Evolutionary conservation across 2,888 invertebrate genomes (phyloP), one percentile per base, ranked within the genome.

Genomic region (Dioctria linearis): DNA sequence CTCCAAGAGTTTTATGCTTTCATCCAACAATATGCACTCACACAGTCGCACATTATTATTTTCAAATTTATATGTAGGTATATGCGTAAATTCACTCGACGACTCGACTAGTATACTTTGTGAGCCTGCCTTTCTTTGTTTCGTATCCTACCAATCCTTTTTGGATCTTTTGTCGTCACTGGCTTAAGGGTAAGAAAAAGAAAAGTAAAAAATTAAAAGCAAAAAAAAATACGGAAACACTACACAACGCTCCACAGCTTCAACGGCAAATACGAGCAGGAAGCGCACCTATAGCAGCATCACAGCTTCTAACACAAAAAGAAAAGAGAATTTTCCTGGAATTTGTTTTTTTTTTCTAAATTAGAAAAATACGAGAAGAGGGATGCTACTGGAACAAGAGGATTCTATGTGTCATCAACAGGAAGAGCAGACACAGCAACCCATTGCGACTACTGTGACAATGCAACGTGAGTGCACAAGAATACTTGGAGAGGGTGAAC

Each of bases 171-270:
- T 75, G 75, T 75, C 61, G 61, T 75, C 75, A 37, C 75, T 57
- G 59, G 61, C 59, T 75, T 75, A 75, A 75, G 75, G 75, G 61
- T 75, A 75, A 57, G 57, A 75, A 75, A 75, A 46, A 67, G 25
- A 13, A 25, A 67, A 67, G 46, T 8, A 46, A 8, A 46, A 46
- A 46, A 46, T 46, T 39, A 54, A 73, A 39, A 46, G 43, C 25
- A 25, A 25, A 69, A 49, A 69, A 37, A 69, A 49, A 37, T 37
- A 42, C 59, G 59, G 59, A 75, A 59, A 46, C 61, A 59, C 59
- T 71, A 54, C 71, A 51, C 54, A 71, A 39, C 39, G 4, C 40
- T 51, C 46, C 9, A 54, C 40, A 71, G 71, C 54, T 51, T 25
- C 25, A 25, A 25, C 25, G 25, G 43, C n/a, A 39, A 71, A 37